Base-by-base conservation (phyloP, 2,113 vertebrate genomes). In the Clupea harengus region DNA sequence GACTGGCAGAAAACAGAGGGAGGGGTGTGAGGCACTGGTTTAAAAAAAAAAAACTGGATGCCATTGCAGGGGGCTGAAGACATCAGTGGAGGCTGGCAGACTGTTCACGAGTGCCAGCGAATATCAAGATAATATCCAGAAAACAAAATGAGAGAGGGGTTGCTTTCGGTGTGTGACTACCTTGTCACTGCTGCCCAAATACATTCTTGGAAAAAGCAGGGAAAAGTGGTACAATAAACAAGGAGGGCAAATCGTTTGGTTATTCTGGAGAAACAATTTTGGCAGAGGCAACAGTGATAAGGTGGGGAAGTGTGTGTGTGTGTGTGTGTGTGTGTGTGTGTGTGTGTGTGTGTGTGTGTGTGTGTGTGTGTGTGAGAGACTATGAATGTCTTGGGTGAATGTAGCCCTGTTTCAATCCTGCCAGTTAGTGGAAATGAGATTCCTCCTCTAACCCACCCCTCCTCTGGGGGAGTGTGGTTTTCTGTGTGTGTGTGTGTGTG, bases 371-470 rank as follows among this genome's bases (percentile, higher is more conserved):
- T 6, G 57, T 5, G 57, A 1, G 57, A n/a, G 57, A 64, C 20
- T 64, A 64, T 64, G 57, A 25, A 54, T 28, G 22, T 25, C 9
- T 67, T 67, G 64, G 3, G 64, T 67, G 64, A 28, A 28, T 67
- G 64, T 67, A 50, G 64, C 28, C 52, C 45, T 25, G 20, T 25
- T 28, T 25, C n/a, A 67, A 28, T 67, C 28, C 64, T 67, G n/a
- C n/a, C 64, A 67, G 25, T 28, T 67, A 67, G 64, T 67, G 64
- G 64, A 67, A 67, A 67, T 67, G 64, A 67, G 64, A 67, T 67
- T 67, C 64, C 64, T 67, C 45, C 83, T 83, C 22, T 86, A 20
- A 17, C 0, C 0, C 82, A 60, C 6, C 81, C 45, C 87, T 81
- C 45, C 64, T 87, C 49, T 57, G 57, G 50, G 45, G 81, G 84